phyloP scores from a whole-genome alignment of 2,113 vertebrate species.

The Peromyscus californicus region DNA sequence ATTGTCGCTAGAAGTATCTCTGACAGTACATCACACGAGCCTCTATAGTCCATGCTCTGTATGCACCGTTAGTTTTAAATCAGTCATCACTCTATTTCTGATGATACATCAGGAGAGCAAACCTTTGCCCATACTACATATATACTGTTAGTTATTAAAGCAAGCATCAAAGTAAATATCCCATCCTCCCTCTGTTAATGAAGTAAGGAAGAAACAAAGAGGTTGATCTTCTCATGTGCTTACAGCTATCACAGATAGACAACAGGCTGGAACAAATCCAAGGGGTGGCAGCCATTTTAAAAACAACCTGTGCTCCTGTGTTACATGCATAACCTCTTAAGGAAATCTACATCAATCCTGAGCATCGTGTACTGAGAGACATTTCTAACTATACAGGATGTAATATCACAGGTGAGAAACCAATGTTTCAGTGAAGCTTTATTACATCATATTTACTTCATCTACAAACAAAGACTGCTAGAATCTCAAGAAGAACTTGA shows the following conservation, averaged over 20 bases:
- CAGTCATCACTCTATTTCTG: neutral
- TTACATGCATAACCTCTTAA: neutral
- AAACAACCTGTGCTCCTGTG: neutral
- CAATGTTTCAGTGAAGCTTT: neutral
- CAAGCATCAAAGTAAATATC: conserved; percentile 38
- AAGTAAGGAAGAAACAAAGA: conserved; percentile 21
- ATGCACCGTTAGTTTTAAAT: neutral
- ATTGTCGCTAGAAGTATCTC: conserved; percentile 32
- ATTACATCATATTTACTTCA: conserved; percentile 15
- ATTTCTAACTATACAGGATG: neutral
- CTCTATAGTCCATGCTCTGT: neutral
- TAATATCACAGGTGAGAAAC: conserved; percentile 23
- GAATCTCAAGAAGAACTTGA: conserved; percentile 12
- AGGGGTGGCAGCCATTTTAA: neutral
- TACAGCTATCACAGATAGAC: neutral
- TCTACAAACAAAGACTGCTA: conserved; percentile 20
- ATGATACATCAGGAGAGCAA: neutral
- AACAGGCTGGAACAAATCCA: neutral
- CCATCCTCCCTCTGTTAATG: neutral
- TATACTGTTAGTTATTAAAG: conserved; percentile 2
- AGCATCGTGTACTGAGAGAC: neutral
- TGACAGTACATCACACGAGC: neutral
- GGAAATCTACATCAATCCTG: neutral
- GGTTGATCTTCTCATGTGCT: neutral
- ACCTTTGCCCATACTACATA: neutral